Evolutionary conservation across 2,888 invertebrate species (phyloP).

Genomic region (Diplazon laetatorius): DNA sequence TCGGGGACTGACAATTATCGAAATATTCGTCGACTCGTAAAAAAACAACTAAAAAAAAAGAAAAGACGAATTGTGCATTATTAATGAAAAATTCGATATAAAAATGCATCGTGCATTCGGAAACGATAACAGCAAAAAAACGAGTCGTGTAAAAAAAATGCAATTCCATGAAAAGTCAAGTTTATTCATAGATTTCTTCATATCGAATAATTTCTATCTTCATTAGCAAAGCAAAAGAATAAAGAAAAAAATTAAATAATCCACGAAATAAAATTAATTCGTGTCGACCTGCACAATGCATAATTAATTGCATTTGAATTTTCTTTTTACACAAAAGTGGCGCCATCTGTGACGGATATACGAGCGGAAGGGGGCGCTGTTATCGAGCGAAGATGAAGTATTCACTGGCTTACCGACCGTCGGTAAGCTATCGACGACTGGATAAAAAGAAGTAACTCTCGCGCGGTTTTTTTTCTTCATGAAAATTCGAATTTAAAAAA

Average conservation of each 20-base stretch:
- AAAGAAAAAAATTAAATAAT: too few species aligned
- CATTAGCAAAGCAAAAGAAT: too few species aligned
- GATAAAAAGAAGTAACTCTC: background rate
- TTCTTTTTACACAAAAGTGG: background rate
- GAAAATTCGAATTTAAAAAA: background rate
- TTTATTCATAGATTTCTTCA: too few species aligned
- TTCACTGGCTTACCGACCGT: background rate
- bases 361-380: background rate
- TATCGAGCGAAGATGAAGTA: background rate
- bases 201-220: too few species aligned
- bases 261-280: too few species aligned
- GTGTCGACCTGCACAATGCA: too few species aligned
- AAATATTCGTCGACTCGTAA: background rate
- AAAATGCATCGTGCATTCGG: too few species aligned
- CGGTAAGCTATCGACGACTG: too few species aligned
- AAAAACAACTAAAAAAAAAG: slow-evolving; percentile 1
- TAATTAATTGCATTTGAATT: background rate
- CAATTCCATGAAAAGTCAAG: too few species aligned
- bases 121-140: background rate
- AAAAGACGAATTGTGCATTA: slow-evolving; percentile 27
- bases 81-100: too few species aligned
- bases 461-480: too few species aligned
- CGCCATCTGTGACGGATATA: slow-evolving; percentile 12
- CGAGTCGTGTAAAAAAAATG: too few species aligned
- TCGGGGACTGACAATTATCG: background rate